phyloP scores from a whole-genome alignment of 2,888 invertebrate species.

The Oligia latruncula region DNA sequence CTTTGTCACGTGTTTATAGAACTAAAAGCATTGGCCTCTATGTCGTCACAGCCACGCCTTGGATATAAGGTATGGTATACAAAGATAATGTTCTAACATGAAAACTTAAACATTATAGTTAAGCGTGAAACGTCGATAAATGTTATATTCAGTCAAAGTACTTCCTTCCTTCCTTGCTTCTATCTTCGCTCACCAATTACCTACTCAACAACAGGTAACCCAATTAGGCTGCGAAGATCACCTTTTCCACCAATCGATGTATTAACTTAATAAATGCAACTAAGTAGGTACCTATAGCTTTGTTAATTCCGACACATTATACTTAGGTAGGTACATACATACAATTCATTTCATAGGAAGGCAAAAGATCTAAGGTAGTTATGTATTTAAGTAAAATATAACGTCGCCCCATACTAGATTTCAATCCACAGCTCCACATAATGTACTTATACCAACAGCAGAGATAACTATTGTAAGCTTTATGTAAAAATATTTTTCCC shows the following conservation, averaged over 20 bases:
- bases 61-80: not conserved
- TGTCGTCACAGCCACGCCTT: conserved; percentile 22
- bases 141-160: not conserved
- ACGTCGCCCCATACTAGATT: not conserved
- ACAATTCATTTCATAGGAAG: not conserved
- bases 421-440: not conserved
- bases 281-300: not conserved
- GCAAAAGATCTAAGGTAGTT: not conserved
- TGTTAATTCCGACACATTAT: not conserved
- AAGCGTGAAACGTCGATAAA: not conserved
- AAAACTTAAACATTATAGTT: not conserved
- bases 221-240: not conserved
- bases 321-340: not conserved
- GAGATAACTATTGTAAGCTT: not conserved
- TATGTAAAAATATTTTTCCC: no score
- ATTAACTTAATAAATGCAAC: not conserved
- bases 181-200: not conserved
- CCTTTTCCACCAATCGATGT: not conserved
- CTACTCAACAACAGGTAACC: not conserved
- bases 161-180: not conserved
- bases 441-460: not conserved
- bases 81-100: not conserved
- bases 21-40: not conserved
- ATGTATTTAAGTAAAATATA: not conserved
- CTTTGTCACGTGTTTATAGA: not conserved